Conservation (phyloP, 1,140 invertebrate genomes). For the Magallana angulata region DNA sequence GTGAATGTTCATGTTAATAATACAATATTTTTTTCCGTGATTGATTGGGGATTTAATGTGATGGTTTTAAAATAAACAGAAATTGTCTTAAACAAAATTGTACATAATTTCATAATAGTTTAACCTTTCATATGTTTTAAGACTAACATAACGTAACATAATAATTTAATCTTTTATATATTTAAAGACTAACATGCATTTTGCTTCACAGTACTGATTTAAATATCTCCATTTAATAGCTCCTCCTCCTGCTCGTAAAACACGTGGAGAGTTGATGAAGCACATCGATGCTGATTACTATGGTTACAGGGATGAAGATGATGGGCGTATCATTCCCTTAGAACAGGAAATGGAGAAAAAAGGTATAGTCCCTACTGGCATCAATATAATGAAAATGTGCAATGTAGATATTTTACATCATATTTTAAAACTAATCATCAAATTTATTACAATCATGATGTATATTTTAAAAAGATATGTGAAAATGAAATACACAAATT, state of each 20-base stretch:
- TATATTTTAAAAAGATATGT: too few relatives aligned
- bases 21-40: not conserved
- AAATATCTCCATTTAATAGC: slow-evolving; percentile 76
- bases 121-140: too few relatives aligned
- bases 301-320: slow-evolving; percentile 98
- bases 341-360: slow-evolving; percentile 90
- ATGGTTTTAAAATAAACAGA: not conserved
- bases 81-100: not conserved
- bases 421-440: too few relatives aligned
- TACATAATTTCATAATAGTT: too few relatives aligned
- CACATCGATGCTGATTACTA: slow-evolving; percentile 99
- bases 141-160: too few relatives aligned
- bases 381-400: too few relatives aligned
- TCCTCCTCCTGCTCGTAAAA: slow-evolving; percentile 91
- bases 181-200: too few relatives aligned
- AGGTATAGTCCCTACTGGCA: slow-evolving; percentile 61
- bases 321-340: slow-evolving; percentile 94
- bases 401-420: too few relatives aligned
- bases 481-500: too few relatives aligned
- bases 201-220: too few relatives aligned
- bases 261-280: slow-evolving; percentile 97
- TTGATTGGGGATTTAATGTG: not conserved
- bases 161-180: too few relatives aligned
- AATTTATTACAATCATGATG: too few relatives aligned
- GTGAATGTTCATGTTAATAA: not conserved